Evolutionary conservation across 2,888 invertebrate species (phyloP).

Genomic region (Boloria selene): DNA sequence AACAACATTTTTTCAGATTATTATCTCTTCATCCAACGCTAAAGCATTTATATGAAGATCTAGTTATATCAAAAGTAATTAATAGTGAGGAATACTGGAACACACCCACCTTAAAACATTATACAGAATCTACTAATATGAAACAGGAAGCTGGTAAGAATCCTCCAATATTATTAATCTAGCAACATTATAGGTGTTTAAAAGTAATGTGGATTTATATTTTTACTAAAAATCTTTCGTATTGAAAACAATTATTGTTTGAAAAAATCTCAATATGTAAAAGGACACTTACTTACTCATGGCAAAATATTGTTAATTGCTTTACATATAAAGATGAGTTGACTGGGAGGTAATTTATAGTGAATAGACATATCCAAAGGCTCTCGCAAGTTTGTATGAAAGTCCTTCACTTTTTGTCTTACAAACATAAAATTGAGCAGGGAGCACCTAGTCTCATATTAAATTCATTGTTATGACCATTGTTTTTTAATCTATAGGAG

Average conservation of each 20-base stretch:
- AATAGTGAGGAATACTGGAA: conserved; percentile 99
- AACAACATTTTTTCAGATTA: conserved; percentile 78
- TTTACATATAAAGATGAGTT: no score
- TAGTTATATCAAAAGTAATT: conserved; percentile 97
- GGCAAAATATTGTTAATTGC: no score
- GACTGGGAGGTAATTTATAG: no score
- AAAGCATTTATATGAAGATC: conserved; percentile 96
- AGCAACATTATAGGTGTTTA: background rate
- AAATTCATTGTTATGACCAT: background rate
- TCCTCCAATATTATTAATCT: background rate
- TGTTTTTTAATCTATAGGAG: conserved; percentile 70
- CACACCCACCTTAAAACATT: conserved; percentile 89
- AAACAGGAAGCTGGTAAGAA: conserved; percentile 91
- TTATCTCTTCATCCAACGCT: conserved; percentile 94
- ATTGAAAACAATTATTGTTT: no score
- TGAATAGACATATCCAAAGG: no score
- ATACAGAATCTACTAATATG: conserved; percentile 87
- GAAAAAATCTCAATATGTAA: no score
- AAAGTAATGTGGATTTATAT: no score
- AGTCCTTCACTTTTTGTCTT: no score
- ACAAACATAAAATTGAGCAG: no score
- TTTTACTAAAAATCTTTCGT: no score
- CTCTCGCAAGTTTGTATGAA: no score
- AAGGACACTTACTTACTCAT: no score
- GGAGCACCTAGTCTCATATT: background rate